Conservation (phyloP, 2,888 invertebrate species). For the Platycheirus albimanus region DNA sequence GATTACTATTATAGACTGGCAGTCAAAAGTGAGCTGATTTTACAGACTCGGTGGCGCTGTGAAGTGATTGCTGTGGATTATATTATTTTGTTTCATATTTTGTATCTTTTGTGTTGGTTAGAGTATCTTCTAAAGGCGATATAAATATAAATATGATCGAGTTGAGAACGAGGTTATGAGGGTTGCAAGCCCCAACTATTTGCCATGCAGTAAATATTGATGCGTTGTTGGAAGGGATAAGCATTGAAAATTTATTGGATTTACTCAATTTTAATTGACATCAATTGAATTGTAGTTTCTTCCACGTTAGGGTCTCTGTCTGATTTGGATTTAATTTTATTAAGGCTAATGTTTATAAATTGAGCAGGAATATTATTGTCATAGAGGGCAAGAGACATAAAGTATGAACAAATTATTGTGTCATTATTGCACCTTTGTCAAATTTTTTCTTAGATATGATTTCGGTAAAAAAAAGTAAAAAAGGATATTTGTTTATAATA, state of each 20-base stretch:
- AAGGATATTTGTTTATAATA: conserved; percentile 39
- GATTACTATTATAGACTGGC: conserved; percentile 41
- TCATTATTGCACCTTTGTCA: background rate
- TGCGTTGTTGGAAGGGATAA: conserved; percentile 2
- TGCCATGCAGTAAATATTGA: conserved; percentile 34
- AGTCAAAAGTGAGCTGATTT: conserved; percentile 66
- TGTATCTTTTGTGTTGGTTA: background rate
- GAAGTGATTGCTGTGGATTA: conserved; percentile 29
- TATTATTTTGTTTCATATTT: background rate
- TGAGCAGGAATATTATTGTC: no score
- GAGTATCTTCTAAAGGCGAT: background rate
- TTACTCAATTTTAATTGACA: conserved; percentile 68
- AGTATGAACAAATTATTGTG: no score
- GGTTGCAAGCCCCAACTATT: conserved; percentile 29
- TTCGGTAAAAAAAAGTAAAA: no score
- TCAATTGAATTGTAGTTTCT: conserved; percentile 69
- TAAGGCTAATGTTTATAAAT: conserved; percentile 10
- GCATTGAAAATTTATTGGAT: conserved; percentile 41
- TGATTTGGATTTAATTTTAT: conserved; percentile 64
- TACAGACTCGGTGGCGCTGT: conserved; percentile 70
- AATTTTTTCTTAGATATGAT: background rate
- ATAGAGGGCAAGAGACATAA: no score
- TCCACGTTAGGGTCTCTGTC: conserved; percentile 47
- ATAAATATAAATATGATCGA: background rate
- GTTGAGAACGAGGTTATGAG: background rate